These are phyloP conservation scores for Conger conger DNA, from an alignment of 2,113 vertebrate genomes.

Conservation along the genomic window DNA sequence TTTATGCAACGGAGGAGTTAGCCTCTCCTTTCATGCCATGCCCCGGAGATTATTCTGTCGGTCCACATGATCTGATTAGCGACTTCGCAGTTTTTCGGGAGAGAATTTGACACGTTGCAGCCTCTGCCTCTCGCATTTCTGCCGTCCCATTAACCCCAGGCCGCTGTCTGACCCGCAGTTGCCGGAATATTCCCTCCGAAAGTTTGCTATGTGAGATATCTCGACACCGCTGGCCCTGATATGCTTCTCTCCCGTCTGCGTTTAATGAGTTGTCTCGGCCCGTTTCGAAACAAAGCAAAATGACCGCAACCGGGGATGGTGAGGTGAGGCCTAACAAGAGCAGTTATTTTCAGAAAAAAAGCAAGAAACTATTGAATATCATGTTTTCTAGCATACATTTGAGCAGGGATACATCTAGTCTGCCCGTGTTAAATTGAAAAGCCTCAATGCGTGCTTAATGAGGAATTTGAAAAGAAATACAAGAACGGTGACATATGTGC, in stretches of 20 bases:
- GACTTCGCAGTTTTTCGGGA: constrained; percentile 51
- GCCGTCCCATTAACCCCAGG: constrained; percentile 57
- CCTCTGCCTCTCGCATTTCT: constrained; percentile 29
- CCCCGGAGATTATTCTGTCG: constrained; percentile 68
- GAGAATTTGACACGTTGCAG: constrained; percentile 56
- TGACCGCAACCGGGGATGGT: no score
- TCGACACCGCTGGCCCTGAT: neutral
- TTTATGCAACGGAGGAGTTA: constrained; percentile 61
- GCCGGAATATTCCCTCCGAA: constrained; percentile 39
- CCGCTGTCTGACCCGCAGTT: constrained; percentile 41
- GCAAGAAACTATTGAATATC: neutral
- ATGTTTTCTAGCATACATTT: neutral
- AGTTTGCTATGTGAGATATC: constrained; percentile 38
- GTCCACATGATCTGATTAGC: constrained; percentile 66
- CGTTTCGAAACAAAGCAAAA: neutral
- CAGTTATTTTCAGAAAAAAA: neutral
- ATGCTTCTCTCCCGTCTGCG: neutral
- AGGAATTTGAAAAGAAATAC: no score
- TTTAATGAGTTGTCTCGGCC: neutral
- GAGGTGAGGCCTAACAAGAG: neutral
- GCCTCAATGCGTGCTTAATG: no score
- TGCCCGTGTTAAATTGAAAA: no score
- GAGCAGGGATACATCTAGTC: neutral
- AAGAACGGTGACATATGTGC: no score
- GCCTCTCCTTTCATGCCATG: constrained; percentile 63